Evolutionary conservation across 2,113 vertebrate species (phyloP).

Genomic region (Aphyosemion australe): DNA sequence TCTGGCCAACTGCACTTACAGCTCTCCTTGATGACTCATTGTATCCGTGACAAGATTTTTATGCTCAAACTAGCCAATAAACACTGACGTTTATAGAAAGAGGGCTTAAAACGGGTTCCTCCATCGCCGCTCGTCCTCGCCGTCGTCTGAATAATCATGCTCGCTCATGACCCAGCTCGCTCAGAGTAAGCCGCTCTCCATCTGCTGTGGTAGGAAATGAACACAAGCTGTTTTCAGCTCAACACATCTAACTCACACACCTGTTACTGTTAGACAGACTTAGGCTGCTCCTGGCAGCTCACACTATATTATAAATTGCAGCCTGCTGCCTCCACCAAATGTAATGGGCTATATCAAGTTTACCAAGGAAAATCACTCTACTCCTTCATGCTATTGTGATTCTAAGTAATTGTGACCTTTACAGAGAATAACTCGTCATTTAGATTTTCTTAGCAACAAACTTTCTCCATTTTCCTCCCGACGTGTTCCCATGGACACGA

Average conservation of each 20-base stretch:
- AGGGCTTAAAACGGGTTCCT: slow-evolving; percentile 50
- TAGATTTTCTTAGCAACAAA: slow-evolving; percentile 50
- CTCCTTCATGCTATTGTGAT: slow-evolving; percentile 54
- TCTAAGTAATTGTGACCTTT: slow-evolving; percentile 68
- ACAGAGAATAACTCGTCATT: slow-evolving; percentile 59
- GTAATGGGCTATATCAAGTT: slow-evolving; percentile 59
- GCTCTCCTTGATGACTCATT: slow-evolving; percentile 46
- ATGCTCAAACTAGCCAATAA: slow-evolving; percentile 48
- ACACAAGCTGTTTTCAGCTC: slow-evolving; percentile 73
- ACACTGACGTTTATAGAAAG: slow-evolving; percentile 52
- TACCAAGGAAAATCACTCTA: slow-evolving; percentile 48
- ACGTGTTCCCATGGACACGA: slow-evolving; percentile 32
- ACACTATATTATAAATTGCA: slow-evolving; percentile 60
- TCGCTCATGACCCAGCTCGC: slow-evolving; percentile 61
- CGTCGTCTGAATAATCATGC: slow-evolving; percentile 54
- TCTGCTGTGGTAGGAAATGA: slow-evolving; percentile 68
- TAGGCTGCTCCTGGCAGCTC: slow-evolving; percentile 60
- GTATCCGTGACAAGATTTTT: slow-evolving; percentile 54
- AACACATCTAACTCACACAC: slow-evolving; percentile 69
- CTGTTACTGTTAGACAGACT: slow-evolving; percentile 65
- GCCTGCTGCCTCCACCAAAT: slow-evolving; percentile 60
- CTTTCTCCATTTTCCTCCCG: slow-evolving; percentile 35
- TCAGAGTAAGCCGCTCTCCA: slow-evolving; percentile 64
- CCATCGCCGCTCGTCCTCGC: slow-evolving; percentile 31
- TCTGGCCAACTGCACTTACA: slow-evolving; percentile 65